A percentile compares a stretch with the other conserved stretches of the same genome.
phyloP scores from a whole-genome alignment of 2,888 invertebrate genomes.

The Digitonthophagus gazella region DNA sequence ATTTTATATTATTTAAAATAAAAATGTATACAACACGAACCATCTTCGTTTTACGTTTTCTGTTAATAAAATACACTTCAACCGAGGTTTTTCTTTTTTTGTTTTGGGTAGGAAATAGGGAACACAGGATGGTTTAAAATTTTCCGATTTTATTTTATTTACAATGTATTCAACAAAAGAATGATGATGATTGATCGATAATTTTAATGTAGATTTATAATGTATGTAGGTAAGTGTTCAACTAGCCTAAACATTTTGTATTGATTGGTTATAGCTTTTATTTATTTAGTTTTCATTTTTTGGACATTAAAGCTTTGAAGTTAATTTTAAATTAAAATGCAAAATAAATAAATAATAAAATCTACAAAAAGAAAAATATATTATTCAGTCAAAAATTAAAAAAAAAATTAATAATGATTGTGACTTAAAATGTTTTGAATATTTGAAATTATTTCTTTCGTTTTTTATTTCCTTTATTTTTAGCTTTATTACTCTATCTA shows the following conservation, averaged over 20 bases:
- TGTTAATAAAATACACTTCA: background rate
- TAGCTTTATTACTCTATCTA: background rate
- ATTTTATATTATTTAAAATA: constrained; percentile 10
- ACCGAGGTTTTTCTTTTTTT: background rate
- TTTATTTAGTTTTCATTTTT: background rate
- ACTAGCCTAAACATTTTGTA: background rate
- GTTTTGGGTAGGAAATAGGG: background rate
- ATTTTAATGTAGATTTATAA: background rate
- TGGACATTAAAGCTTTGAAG: background rate
- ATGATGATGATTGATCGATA: background rate
- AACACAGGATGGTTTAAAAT: background rate
- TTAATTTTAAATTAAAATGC: too few species aligned
- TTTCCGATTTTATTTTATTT: background rate
- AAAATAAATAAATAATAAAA: too few species aligned
- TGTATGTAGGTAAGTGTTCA: background rate
- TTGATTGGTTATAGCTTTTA: background rate
- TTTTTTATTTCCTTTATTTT: background rate
- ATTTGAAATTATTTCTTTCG: background rate
- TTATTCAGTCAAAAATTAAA: too few species aligned
- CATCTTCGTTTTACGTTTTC: background rate
- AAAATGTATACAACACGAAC: constrained; percentile 2
- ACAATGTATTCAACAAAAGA: background rate
- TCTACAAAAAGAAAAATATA: too few species aligned
- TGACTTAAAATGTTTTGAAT: background rate
- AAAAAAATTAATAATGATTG: background rate